These are phyloP conservation scores for Bombus impatiens DNA, from an alignment of 1,140 invertebrate species.

Conservation along the genomic window DNA sequence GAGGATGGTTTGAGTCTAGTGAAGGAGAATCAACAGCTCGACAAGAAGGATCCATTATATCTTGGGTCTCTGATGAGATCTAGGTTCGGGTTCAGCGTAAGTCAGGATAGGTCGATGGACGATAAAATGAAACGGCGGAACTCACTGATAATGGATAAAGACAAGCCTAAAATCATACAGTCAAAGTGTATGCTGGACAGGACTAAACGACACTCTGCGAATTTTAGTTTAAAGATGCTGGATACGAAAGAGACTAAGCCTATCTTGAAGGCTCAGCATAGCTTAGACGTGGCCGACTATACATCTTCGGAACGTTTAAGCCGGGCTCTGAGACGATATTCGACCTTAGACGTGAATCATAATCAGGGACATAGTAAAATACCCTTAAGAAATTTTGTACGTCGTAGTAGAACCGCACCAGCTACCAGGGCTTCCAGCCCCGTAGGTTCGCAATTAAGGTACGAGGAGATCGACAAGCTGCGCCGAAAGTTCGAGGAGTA, in stretches of 20 bases:
- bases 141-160: slow-evolving; percentile 68
- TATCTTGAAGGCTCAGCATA: slow-evolving; percentile 73
- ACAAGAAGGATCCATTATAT: slow-evolving; percentile 48
- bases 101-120: slow-evolving; percentile 50
- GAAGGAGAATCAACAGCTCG: slow-evolving; percentile 55
- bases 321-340: slow-evolving; percentile 70
- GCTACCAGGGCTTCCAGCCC: slow-evolving; percentile 79
- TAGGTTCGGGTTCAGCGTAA: slow-evolving; percentile 55
- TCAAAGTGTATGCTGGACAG: slow-evolving; percentile 68
- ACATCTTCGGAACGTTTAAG: slow-evolving; percentile 48
- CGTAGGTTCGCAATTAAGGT: slow-evolving; percentile 62
- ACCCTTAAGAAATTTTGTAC: slow-evolving; percentile 72
- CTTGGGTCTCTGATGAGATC: slow-evolving; percentile 47
- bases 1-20: slow-evolving; percentile 66
- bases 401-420: slow-evolving; percentile 78
- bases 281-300: slow-evolving; percentile 73
- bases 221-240: slow-evolving; percentile 67
- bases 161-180: slow-evolving; percentile 65
- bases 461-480: slow-evolving; percentile 78
- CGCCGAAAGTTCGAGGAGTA: slow-evolving; percentile 73
- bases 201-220: slow-evolving; percentile 77
- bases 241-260: slow-evolving; percentile 72
- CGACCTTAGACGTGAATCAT: slow-evolving; percentile 79
- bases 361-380: slow-evolving; percentile 80
- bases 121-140: slow-evolving; percentile 70